phyloP scores from a whole-genome alignment of 2,888 invertebrate genomes.

The Tigriopus californicus region DNA sequence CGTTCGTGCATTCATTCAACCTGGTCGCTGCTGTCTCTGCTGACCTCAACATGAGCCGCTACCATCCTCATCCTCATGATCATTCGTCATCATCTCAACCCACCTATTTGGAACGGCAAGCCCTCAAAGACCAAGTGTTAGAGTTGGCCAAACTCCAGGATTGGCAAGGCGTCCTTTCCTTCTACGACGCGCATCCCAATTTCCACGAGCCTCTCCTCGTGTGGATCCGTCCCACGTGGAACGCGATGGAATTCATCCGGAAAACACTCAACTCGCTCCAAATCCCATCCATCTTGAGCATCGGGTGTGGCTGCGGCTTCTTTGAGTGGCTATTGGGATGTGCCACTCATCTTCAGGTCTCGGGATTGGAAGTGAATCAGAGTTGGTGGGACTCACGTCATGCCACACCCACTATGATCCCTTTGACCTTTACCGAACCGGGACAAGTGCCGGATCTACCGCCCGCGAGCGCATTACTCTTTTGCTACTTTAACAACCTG shows the following conservation, averaged over 20 bases:
- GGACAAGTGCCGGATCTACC: constrained; percentile 26
- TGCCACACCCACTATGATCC: constrained; percentile 48
- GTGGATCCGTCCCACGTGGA: constrained; percentile 53
- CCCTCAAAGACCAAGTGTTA: no score
- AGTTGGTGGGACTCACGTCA: constrained; percentile 62
- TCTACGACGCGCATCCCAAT: not conserved
- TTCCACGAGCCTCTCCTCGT: constrained; percentile 28
- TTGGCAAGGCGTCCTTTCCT: not conserved
- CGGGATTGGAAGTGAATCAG: constrained; percentile 54
- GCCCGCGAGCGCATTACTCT: constrained; percentile 37
- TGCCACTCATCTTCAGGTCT: constrained; percentile 39
- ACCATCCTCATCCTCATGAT: no score
- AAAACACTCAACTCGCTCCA: constrained; percentile 18
- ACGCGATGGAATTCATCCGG: constrained; percentile 41
- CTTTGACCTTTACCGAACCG: constrained; percentile 37
- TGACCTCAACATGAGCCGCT: no score
- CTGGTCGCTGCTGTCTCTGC: no score
- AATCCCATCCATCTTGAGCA: constrained; percentile 31
- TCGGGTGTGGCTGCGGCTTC: constrained; percentile 63
- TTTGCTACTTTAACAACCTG: constrained; percentile 62
- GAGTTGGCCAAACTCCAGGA: not conserved
- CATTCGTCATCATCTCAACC: no score
- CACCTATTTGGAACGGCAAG: no score
- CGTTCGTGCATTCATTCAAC: no score
- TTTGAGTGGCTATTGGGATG: constrained; percentile 55